A percentile compares a stretch with the other conserved stretches of the same genome.
These are phyloP conservation scores for Lepus townsendii DNA, from an alignment of 2,797 vertebrate species.

Conservation along the genomic window DNA sequence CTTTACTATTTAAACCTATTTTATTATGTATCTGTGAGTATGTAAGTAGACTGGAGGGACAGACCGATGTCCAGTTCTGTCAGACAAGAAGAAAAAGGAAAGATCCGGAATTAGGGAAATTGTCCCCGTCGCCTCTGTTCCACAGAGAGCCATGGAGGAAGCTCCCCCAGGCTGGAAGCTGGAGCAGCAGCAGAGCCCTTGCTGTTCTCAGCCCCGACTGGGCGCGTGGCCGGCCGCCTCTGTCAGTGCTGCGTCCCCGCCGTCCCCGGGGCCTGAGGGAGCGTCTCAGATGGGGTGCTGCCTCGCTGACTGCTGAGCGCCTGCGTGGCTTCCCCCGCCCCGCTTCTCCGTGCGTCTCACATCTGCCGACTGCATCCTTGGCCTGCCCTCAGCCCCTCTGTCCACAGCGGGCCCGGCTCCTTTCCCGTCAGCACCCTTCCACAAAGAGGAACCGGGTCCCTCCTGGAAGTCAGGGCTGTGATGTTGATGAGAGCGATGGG, in stretches of 20 bases:
- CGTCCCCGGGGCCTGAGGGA: background rate
- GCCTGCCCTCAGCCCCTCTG: background rate
- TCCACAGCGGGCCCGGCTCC: background rate
- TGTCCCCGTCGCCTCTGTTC: background rate
- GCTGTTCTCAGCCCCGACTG: background rate
- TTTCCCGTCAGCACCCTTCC: background rate
- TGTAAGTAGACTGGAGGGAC: slow-evolving; percentile 61
- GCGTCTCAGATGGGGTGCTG: background rate
- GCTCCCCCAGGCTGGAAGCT: background rate
- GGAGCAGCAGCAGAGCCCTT: background rate
- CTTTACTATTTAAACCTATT: slow-evolving; percentile 77
- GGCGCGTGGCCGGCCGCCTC: background rate
- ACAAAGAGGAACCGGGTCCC: background rate
- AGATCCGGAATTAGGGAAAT: slow-evolving; percentile 24
- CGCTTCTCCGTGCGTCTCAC: background rate
- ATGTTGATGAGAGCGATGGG: background rate
- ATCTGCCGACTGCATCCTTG: background rate
- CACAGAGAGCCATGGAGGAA: background rate
- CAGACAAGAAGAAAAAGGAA: slow-evolving; percentile 34
- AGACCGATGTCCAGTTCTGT: slow-evolving; percentile 36
- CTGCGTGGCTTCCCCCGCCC: background rate
- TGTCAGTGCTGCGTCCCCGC: too few relatives aligned
- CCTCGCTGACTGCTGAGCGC: background rate
- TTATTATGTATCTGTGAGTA: slow-evolving; percentile 72
- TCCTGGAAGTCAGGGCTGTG: background rate